Evolutionary conservation across 1,140 invertebrate genomes (phyloP).

Genomic region (Hydropsyche tenuis): DNA sequence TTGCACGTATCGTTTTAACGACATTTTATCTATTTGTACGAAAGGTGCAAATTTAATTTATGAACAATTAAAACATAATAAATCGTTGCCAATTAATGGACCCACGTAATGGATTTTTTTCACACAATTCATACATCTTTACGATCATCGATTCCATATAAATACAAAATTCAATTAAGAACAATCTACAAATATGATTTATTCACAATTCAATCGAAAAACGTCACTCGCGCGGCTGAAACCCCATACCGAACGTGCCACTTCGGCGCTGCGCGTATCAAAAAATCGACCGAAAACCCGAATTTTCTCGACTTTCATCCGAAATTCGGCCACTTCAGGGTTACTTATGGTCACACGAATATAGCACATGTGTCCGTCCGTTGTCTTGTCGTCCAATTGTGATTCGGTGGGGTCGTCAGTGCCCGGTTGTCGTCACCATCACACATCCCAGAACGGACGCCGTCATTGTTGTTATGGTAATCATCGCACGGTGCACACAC

Average conservation of each 20-base stretch:
- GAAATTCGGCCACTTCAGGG: background rate
- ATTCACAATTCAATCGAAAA: too few species aligned
- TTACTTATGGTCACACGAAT: background rate
- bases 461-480: conserved; percentile 35
- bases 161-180: too few species aligned
- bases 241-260: too few species aligned
- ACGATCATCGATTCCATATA: too few species aligned
- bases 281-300: too few species aligned
- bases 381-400: conserved; percentile 36
- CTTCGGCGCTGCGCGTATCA: too few species aligned
- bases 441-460: conserved; percentile 21
- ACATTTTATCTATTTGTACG: background rate
- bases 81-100: background rate
- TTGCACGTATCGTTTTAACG: background rate
- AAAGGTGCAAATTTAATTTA: conserved; percentile 16
- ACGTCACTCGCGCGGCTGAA: too few species aligned
- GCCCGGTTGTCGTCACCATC: conserved; percentile 22
- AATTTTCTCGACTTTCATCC: too few species aligned
- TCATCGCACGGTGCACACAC: conserved; percentile 3
- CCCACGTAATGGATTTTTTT: background rate
- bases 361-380: conserved; percentile 13
- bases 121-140: too few species aligned
- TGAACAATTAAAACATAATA: background rate
- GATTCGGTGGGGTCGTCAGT: conserved; percentile 35
- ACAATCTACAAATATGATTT: too few species aligned